phyloP scores from a whole-genome alignment of 2,888 invertebrate genomes.

The Chalcis sispes region DNA sequence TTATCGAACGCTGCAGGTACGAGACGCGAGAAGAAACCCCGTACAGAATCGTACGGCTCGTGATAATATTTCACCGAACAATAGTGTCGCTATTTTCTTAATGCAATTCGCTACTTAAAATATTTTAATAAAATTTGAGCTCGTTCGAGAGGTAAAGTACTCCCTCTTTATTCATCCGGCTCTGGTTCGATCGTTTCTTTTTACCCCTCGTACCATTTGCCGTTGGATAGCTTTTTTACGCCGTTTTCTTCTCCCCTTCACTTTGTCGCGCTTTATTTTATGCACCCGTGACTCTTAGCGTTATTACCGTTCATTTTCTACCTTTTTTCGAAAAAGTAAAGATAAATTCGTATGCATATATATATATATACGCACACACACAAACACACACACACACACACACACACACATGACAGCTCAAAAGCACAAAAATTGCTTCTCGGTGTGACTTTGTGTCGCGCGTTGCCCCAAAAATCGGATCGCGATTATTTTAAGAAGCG shows the following conservation, averaged over 20 bases:
- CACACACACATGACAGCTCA: no score
- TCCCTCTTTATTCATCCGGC: conserved; percentile 60
- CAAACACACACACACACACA: no score
- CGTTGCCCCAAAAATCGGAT: no score
- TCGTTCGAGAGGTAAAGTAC: conserved; percentile 57
- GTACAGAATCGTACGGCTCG: no score
- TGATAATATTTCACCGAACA: conserved; percentile 69
- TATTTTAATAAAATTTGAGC: conserved; percentile 70
- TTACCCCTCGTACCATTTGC: not conserved
- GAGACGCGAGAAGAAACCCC: no score
- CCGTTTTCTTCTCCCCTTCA: not conserved
- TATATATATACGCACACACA: no score
- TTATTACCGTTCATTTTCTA: no score
- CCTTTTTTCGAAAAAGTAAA: not conserved
- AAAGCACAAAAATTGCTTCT: no score
- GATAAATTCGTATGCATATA: no score
- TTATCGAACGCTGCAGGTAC: not conserved
- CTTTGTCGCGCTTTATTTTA: conserved; percentile 28
- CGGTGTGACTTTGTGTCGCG: no score
- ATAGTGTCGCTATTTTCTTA: conserved; percentile 69
- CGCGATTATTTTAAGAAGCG: no score
- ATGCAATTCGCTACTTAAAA: conserved; percentile 70
- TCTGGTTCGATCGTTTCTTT: conserved; percentile 4
- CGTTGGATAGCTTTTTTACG: not conserved
- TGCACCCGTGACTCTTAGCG: conserved; percentile 5